These are phyloP conservation scores for Periparus ater DNA, from an alignment of 2,797 vertebrate genomes.

Conservation along the genomic window DNA sequence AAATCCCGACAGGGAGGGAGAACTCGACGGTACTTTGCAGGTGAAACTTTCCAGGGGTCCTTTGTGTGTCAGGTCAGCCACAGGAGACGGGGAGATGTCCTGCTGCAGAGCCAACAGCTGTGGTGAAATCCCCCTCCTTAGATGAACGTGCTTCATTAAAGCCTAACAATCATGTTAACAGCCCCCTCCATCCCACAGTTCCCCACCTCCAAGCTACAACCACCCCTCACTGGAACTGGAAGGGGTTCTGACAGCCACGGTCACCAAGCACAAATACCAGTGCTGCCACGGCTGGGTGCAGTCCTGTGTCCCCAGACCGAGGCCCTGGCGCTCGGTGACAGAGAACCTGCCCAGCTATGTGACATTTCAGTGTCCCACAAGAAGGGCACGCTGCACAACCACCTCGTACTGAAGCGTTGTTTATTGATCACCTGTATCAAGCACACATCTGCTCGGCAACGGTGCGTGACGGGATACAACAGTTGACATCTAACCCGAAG, in stretches of 20 bases:
- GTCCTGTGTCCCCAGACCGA: rapidly evolving
- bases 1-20: background rate
- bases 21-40: background rate
- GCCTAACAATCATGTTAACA: background rate
- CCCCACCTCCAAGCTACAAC: rapidly evolving
- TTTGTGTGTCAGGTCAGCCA: background rate
- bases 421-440: slow-evolving; percentile 66
- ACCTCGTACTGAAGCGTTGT: slow-evolving; percentile 45
- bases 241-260: rapidly evolving
- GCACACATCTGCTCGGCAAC: slow-evolving; percentile 66
- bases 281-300: rapidly evolving
- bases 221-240: background rate
- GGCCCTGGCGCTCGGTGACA: rapidly evolving
- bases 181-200: background rate
- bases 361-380: background rate
- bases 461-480: slow-evolving; percentile 31
- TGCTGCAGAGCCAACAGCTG: background rate
- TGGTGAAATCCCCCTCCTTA: background rate
- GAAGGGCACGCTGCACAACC: background rate
- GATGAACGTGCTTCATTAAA: background rate
- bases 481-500: slow-evolving; percentile 47
- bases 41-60: no score
- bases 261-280: background rate
- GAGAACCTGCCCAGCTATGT: rapidly evolving
- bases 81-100: background rate